Percentiles rank a stretch among this genome's conserved stretches.
Conservation (phyloP, 2,113 vertebrate genomes). For the Petaurus breviceps region DNA sequence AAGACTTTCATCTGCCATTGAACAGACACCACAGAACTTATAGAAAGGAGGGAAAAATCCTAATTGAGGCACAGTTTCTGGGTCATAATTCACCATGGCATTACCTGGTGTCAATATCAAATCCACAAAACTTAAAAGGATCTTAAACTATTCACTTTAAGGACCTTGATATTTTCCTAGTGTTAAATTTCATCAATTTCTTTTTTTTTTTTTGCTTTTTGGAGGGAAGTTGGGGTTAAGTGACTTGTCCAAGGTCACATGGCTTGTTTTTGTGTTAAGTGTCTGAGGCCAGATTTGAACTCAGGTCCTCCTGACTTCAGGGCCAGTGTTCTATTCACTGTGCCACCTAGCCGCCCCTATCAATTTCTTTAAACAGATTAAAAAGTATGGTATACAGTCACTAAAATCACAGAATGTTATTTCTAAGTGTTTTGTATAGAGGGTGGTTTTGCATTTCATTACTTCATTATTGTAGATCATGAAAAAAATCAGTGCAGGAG, state of each 20-base stretch:
- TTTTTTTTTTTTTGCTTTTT: slow-evolving; percentile 36
- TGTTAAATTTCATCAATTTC: slow-evolving; percentile 68
- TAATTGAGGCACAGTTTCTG: slow-evolving; percentile 25
- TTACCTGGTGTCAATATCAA: slow-evolving; percentile 56
- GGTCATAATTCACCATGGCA: slow-evolving; percentile 59
- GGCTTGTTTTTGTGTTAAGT: no score
- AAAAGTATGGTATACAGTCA: slow-evolving; percentile 69
- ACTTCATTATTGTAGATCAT: slow-evolving; percentile 76
- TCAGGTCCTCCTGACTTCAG: no score
- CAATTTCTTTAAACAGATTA: slow-evolving; percentile 71
- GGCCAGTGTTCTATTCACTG: no score
- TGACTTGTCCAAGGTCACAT: no score
- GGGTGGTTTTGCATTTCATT: slow-evolving; percentile 74
- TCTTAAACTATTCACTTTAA: slow-evolving; percentile 68
- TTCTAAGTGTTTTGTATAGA: slow-evolving; percentile 76
- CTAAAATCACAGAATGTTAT: slow-evolving; percentile 70
- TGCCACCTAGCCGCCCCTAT: background rate
- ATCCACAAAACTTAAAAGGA: slow-evolving; percentile 56
- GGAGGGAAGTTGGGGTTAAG: no score
- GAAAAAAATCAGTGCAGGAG: slow-evolving; percentile 66
- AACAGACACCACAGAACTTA: background rate
- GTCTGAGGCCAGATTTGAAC: no score
- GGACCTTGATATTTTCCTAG: slow-evolving; percentile 59
- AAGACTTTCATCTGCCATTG: background rate
- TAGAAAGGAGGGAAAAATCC: background rate